Conservation (phyloP, 2,113 vertebrate genomes). For the Genyomyrus donnyi region DNA sequence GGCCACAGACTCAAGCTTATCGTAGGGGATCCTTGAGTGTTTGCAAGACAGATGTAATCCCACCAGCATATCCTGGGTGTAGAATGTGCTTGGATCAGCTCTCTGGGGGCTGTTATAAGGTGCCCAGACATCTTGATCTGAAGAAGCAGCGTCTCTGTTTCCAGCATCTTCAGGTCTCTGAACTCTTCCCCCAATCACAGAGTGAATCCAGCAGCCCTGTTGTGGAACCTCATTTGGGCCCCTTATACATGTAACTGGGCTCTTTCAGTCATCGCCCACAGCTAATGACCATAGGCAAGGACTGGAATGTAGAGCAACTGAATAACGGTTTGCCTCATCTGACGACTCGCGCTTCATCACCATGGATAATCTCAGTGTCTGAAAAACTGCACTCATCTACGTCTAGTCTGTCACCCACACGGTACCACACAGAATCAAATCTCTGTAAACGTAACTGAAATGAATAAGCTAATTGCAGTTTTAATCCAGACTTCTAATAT, state of each 20-base stretch:
- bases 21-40: neutral
- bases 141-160: neutral
- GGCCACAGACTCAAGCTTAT: neutral
- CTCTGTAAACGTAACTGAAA: neutral
- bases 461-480: neutral
- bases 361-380: neutral
- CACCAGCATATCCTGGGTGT: neutral
- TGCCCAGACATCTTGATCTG: neutral
- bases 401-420: neutral
- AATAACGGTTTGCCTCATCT: neutral
- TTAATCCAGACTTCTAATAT: neutral
- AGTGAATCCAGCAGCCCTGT: neutral
- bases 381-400: neutral
- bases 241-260: neutral
- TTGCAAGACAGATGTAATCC: neutral
- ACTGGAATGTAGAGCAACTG: neutral
- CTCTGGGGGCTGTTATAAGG: neutral
- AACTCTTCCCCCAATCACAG: neutral
- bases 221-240: neutral
- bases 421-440: neutral
- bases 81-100: neutral
- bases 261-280: neutral
- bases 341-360: neutral
- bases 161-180: neutral
- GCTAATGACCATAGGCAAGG: neutral